A percentile compares a stretch with the other conserved stretches of the same genome.
These are phyloP conservation scores for Catocala nupta DNA, from an alignment of 2,888 invertebrate species.

Conservation along the genomic window DNA sequence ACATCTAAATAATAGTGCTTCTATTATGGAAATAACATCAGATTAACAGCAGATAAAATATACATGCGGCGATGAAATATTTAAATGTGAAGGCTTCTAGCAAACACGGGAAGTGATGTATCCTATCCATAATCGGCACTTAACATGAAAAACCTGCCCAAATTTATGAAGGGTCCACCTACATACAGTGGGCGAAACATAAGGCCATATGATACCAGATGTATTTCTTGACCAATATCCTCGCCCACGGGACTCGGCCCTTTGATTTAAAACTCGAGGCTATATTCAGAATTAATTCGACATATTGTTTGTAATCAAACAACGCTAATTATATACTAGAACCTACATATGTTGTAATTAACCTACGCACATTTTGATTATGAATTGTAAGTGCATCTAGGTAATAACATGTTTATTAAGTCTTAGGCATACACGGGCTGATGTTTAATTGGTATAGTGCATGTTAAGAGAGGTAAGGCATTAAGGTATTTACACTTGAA, in stretches of 20 bases:
- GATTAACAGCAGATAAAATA: background rate
- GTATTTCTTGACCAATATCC: constrained; percentile 33
- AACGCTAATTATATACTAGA: background rate
- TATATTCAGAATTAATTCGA: constrained; percentile 9
- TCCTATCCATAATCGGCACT: no score
- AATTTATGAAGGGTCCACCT: constrained; percentile 29
- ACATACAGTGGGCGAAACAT: constrained; percentile 39
- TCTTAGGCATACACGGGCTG: no score
- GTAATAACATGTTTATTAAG: background rate
- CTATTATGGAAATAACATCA: no score
- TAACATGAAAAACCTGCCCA: background rate
- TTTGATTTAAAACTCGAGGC: constrained; percentile 22
- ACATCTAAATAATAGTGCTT: no score
- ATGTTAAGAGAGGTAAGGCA: no score
- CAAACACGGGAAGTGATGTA: no score
- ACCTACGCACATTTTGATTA: constrained; percentile 15
- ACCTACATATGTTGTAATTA: constrained; percentile 6
- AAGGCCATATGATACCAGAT: constrained; percentile 39
- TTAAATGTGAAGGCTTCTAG: no score
- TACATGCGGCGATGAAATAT: constrained; percentile 1
- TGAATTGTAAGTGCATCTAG: background rate
- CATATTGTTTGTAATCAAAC: constrained; percentile 13
- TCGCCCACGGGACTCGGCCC: constrained; percentile 44
- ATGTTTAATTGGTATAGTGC: no score
- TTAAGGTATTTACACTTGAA: no score